A percentile compares a stretch with the other conserved stretches of the same genome.
Evolutionary conservation across 2,113 vertebrate genomes (phyloP).

Genomic region (Forbesichthys papilliferus): DNA sequence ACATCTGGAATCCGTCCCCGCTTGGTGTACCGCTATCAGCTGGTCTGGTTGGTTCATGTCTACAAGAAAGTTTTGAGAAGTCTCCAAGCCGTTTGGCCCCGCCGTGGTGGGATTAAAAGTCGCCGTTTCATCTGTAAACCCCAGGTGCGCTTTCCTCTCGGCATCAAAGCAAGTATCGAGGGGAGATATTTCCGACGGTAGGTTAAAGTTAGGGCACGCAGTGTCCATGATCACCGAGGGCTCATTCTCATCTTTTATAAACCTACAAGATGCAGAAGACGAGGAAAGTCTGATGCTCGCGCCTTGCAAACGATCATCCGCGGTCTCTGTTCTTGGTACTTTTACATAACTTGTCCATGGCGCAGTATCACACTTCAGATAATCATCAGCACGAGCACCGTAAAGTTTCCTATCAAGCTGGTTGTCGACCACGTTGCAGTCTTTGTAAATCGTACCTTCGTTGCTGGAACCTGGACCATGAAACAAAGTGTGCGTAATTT

Average conservation of each 20-base stretch:
- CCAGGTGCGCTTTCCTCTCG: constrained; percentile 44
- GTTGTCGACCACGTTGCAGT: constrained; percentile 34
- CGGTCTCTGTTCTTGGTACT: constrained; percentile 27
- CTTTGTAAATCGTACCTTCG: constrained; percentile 35
- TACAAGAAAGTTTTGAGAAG: constrained; percentile 50
- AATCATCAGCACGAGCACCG: constrained; percentile 48
- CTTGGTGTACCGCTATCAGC: constrained; percentile 23
- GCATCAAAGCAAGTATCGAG: constrained; percentile 51
- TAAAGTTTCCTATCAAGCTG: constrained; percentile 39
- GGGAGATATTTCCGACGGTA: constrained; percentile 30
- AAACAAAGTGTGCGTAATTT: constrained; percentile 24
- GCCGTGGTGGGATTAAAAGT: constrained; percentile 19
- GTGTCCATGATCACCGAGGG: constrained; percentile 59
- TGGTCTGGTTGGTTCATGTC: constrained; percentile 56
- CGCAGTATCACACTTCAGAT: constrained; percentile 47
- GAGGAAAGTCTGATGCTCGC: constrained; percentile 16
- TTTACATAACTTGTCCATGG: constrained; percentile 56
- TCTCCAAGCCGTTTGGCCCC: constrained; percentile 29
- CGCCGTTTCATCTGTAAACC: constrained; percentile 30
- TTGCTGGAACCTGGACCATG: constrained; percentile 21
- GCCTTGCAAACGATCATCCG: constrained; percentile 26
- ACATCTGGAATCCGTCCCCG: constrained; percentile 52
- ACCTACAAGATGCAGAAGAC: constrained; percentile 42
- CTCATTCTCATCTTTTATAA: constrained; percentile 73
- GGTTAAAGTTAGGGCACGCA: constrained; percentile 45